Conservation (phyloP, 2,797 vertebrate species). For the Bovichtus diacanthus region DNA sequence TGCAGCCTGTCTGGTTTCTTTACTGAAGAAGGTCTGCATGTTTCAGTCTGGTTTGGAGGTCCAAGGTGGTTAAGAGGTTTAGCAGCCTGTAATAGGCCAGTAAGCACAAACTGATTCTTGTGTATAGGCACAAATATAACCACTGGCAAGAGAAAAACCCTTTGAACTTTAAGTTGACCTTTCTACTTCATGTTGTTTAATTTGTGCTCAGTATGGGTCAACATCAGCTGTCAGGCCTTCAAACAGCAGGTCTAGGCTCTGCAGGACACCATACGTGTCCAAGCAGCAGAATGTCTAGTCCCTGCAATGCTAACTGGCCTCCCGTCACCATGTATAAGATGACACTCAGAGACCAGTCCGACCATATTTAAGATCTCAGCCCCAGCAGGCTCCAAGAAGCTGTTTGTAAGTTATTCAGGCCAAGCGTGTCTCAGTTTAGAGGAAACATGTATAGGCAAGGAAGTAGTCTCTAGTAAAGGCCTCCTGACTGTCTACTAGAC, state of each 20-base stretch:
- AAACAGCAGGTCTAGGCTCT: background rate
- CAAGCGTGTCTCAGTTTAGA: background rate
- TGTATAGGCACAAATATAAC: constrained; percentile 1
- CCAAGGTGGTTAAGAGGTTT: background rate
- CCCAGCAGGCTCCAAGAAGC: background rate
- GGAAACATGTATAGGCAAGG: background rate
- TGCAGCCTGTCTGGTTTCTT: constrained; percentile 19
- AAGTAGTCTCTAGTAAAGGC: background rate
- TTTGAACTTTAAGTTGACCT: constrained; percentile 21
- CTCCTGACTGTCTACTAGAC: background rate
- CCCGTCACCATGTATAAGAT: background rate
- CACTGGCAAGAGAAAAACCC: background rate
- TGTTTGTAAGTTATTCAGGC: constrained; percentile 7
- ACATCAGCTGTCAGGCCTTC: constrained; percentile 8
- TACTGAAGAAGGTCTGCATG: constrained; percentile 12
- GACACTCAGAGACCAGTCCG: constrained; percentile 13
- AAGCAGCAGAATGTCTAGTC: no score
- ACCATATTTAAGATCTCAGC: constrained; percentile 24
- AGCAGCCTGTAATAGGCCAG: background rate
- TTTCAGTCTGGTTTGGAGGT: constrained; percentile 10
- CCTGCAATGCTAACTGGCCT: constrained; percentile 1
- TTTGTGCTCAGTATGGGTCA: constrained; percentile 5
- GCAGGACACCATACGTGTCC: background rate
- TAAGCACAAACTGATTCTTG: background rate
- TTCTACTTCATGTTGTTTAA: constrained; percentile 6